phyloP scores from a whole-genome alignment of 92 coral and sea anemone genomes.

The Epizoanthus fatuus region DNA sequence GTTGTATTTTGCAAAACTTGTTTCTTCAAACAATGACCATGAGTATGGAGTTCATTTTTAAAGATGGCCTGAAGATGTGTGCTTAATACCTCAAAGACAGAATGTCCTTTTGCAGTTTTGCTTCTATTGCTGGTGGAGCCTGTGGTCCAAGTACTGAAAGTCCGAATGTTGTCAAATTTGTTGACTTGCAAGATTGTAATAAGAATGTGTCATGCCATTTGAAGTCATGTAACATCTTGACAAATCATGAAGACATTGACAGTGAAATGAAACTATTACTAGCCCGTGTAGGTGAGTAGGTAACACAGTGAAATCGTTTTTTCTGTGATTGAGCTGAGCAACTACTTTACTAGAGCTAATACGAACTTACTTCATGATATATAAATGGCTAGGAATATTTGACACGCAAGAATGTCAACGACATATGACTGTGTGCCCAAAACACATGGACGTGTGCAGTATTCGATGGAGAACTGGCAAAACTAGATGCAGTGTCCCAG shows the following conservation, averaged over 20 bases:
- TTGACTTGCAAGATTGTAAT: conserved; percentile 31
- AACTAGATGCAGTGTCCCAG: conserved; percentile 54
- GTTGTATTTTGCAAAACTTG: no score
- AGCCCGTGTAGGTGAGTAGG: conserved; percentile 60
- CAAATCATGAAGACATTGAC: conserved; percentile 37
- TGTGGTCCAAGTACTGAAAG: conserved; percentile 52
- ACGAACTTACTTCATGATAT: neutral
- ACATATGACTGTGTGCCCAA: conserved; percentile 50
- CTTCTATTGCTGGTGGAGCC: conserved; percentile 48
- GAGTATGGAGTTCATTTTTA: no score
- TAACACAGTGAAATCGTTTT: neutral
- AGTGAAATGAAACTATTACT: conserved; percentile 54
- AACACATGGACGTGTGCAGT: conserved; percentile 51
- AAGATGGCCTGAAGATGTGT: no score
- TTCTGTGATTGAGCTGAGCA: neutral
- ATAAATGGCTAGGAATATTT: conserved; percentile 36
- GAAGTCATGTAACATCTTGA: conserved; percentile 37
- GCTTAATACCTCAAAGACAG: no score
- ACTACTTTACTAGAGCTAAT: neutral
- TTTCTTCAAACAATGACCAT: no score
- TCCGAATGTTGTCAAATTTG: conserved; percentile 29
- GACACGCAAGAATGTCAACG: conserved; percentile 35
- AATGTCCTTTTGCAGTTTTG: conserved; percentile 55
- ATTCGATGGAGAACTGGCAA: conserved; percentile 65
- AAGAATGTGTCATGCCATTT: conserved; percentile 45